Evolutionary conservation across 2,888 invertebrate genomes (phyloP), one percentile per base, ranked within the genome.

Genomic region (Rhodophaea formosa): DNA sequence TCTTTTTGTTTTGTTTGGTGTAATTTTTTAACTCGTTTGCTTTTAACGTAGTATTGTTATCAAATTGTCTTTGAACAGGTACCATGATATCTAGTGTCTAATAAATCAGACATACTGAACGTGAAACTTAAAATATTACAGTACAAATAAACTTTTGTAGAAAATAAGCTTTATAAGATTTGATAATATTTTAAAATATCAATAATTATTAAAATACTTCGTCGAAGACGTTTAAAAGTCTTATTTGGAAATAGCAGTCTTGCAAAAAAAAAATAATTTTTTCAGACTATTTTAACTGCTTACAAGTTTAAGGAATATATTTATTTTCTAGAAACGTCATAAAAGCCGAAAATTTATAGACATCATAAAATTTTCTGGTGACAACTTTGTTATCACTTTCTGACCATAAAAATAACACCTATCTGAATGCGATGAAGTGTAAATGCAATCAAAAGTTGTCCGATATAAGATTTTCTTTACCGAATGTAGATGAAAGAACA

Each of bases 91-190:
- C n/a, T n/a, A 57, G 60, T 60, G 52, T 59, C 54, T 53, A 56
- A 44, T 56, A 57, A 58, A 59, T 42, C 42, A 30, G 30, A 47
- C 43, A 53, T 51, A 44, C 42, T 44, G 46, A 51, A 58, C 51
- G n/a, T 53, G 60, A 60, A 60, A 62, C 47, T 53, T 59, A 58
- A 58, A 58, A 60, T 56, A 67, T 62, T 62, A 75, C 72, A 79
- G 77, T 79, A 80, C 79, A 81, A 81, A 68, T 62, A 61, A 65
- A 69, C 65, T 68, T 63, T 70, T 57, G 63, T 77, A 78, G 71
- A 58, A 59, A 61, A 61, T 79, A 75, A 76, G 74, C 65, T 69
- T 75, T 66, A 63, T 39, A 63, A 59, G 59, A 59, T 57, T 0
- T 16, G 16, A 46, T 46, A 51, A 14, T 35, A 35, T 12, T 12